Evolutionary conservation across 2,888 invertebrate genomes (phyloP).

Genomic region (Noctua janthina): DNA sequence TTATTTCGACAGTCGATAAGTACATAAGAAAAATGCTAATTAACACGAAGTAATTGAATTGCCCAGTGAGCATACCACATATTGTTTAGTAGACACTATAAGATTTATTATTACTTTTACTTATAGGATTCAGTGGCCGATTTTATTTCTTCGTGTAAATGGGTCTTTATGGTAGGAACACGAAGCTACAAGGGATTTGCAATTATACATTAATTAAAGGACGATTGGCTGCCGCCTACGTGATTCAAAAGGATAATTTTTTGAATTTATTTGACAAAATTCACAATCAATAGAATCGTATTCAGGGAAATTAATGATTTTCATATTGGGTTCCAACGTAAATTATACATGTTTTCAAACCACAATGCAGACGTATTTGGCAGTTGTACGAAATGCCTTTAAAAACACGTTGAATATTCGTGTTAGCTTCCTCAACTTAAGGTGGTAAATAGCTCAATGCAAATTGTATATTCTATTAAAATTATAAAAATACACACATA

Average conservation of each 20-base stretch:
- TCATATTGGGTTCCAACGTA: background rate
- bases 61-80: background rate
- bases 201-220: background rate
- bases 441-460: background rate
- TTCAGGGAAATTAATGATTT: background rate
- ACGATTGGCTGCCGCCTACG: background rate
- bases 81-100: background rate
- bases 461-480: slow-evolving; percentile 2
- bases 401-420: background rate
- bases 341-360: background rate
- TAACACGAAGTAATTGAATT: background rate
- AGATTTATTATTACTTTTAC: background rate
- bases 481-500: slow-evolving; percentile 14
- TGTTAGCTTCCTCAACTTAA: background rate
- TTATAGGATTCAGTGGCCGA: background rate
- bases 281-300: background rate
- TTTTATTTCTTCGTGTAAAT: slow-evolving; percentile 7
- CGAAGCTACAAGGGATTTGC: background rate
- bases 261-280: background rate
- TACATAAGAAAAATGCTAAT: background rate
- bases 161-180: background rate
- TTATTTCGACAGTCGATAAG: slow-evolving; percentile 1
- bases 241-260: background rate
- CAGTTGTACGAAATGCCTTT: background rate
- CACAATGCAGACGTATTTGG: background rate